Evolutionary conservation across 2,888 invertebrate species (phyloP).

Genomic region (Trichogramma dendrolimi): DNA sequence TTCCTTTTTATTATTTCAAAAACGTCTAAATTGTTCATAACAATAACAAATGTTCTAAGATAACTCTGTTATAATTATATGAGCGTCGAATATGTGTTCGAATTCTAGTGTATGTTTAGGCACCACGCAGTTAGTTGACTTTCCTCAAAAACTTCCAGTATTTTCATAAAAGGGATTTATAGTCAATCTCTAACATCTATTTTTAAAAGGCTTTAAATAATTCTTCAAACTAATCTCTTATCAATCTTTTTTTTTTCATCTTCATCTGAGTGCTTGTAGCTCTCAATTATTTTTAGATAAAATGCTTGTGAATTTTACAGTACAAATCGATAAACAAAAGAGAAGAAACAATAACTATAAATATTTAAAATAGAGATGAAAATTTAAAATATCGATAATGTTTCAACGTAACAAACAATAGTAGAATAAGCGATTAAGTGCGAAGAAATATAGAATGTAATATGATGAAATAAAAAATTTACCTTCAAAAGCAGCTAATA

Average conservation of each 20-base stretch:
- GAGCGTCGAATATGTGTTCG: constrained; percentile 29
- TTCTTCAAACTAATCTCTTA: constrained; percentile 28
- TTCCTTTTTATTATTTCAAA: neutral
- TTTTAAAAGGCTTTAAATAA: constrained; percentile 28
- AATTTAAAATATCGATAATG: constrained; percentile 23
- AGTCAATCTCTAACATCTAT: constrained; percentile 28
- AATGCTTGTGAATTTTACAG: constrained; percentile 32
- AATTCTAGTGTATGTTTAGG: constrained; percentile 16
- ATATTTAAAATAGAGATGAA: constrained; percentile 8
- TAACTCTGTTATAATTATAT: constrained; percentile 17
- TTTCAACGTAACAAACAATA: constrained; percentile 4
- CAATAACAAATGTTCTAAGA: no score
- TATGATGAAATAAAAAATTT: constrained; percentile 5
- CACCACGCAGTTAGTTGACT: constrained; percentile 20
- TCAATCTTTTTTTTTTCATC: constrained; percentile 27
- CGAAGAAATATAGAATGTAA: constrained; percentile 22
- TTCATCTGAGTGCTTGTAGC: constrained; percentile 28
- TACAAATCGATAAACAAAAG: constrained; percentile 27
- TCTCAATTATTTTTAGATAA: constrained; percentile 32
- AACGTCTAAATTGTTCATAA: neutral
- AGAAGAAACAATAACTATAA: constrained; percentile 13
- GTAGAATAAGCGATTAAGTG: constrained; percentile 12
- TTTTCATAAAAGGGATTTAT: constrained; percentile 39
- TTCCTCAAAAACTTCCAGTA: constrained; percentile 45
- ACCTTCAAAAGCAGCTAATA: no score